These are phyloP conservation scores for Seriola rivoliana DNA, from an alignment of 2,113 vertebrate species.

Conservation along the genomic window DNA sequence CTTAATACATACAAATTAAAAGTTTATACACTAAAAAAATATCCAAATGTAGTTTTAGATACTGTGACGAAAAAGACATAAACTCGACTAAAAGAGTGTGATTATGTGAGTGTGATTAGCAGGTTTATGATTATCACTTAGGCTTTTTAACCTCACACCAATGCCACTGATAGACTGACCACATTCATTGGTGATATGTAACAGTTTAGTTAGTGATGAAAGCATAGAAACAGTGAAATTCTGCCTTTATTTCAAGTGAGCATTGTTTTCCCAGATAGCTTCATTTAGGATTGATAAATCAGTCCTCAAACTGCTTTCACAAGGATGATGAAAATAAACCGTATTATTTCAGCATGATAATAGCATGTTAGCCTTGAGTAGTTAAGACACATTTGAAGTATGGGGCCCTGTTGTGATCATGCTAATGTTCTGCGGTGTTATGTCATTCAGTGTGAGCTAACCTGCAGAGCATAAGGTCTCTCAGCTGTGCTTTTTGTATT, in stretches of 20 bases:
- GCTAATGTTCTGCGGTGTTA: not conserved
- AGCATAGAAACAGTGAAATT: not conserved
- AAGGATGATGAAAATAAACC: not conserved
- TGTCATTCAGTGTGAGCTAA: not conserved
- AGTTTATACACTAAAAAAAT: no score
- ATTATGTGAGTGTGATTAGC: no score
- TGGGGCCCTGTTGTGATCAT: not conserved
- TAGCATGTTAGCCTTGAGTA: not conserved
- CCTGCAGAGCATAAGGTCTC: not conserved
- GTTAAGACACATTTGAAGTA: not conserved
- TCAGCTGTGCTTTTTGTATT: conserved; percentile 1
- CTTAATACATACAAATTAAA: no score
- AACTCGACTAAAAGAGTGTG: no score
- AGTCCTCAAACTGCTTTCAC: not conserved
- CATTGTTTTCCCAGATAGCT: no score
- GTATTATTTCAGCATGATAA: not conserved
- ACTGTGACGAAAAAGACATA: no score
- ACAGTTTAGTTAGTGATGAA: no score
- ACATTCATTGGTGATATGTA: not conserved
- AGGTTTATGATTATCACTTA: not conserved
- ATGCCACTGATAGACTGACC: not conserved
- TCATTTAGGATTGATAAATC: not conserved
- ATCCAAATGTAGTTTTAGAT: no score
- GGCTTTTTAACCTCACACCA: no score
- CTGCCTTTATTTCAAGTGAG: no score